Evolutionary conservation across 2,797 vertebrate species (phyloP), one percentile per base, ranked within the genome.

Genomic region (Triplophysa bombifrons): DNA sequence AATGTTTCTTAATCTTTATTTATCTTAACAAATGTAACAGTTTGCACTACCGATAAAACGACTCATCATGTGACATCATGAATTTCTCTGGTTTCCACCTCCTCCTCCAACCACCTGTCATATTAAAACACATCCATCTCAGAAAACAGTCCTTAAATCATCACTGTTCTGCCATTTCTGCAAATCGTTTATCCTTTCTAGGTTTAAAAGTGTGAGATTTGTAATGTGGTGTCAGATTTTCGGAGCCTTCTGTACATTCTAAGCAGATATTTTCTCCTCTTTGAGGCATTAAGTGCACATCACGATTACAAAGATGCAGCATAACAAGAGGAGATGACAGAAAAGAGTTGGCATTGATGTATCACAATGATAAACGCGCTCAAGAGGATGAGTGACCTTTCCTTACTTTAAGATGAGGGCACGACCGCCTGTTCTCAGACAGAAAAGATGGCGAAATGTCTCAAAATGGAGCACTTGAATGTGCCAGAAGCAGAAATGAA

Each of bases 381-480:
- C 50, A 34, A 71, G 68, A 74, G 80, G 61, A 81, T 30, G 51
- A 41, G 17, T 74, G 81, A 76, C 81, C 81, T 83, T 84, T 83
- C 76, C 82, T 72, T 50, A 60, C 14, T 68, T 75, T 58, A 55
- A 69, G 25, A 74, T 60, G 25, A 44, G 27, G 50, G 48, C 51
- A 67, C 56, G 25, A 68, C 46, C 16, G 27, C 20, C 58, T 30
- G 22, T 58, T 55, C 41, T 17, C 67, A 34, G 67, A 30, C 25
- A 20, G 13, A 38, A 8, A 9, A 44, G 25, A 63, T 6, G 46
- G 11, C 46, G 12, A 65, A 76, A 20, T 48, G 19, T 56, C 46
- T 41, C 48, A 55, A 53, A 2, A 51, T 46, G n/a, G 58, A 64
- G 48, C 56, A 51, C 44, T 51, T n/a, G 38, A 58, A 63, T 41